These are phyloP conservation scores for Climacteris rufus DNA, from an alignment of 2,113 vertebrate genomes.

Conservation along the genomic window DNA sequence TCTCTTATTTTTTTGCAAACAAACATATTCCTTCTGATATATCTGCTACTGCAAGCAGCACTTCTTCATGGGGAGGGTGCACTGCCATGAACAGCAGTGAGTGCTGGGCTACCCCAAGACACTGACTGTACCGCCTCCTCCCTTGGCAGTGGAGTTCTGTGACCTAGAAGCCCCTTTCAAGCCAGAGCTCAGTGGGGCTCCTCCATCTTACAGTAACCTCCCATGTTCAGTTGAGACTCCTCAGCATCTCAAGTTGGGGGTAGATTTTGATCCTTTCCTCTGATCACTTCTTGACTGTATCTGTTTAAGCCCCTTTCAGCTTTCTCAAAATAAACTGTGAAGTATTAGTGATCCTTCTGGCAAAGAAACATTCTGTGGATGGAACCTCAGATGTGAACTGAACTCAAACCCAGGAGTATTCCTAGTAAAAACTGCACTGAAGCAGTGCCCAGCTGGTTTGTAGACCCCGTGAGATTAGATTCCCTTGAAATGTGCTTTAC, in stretches of 20 bases:
- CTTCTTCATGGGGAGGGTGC: background rate
- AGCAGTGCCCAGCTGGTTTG: background rate
- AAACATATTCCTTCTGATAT: background rate
- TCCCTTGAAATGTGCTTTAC: background rate
- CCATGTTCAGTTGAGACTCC: background rate
- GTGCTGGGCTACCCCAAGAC: background rate
- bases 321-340: background rate
- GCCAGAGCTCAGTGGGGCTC: background rate
- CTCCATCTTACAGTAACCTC: background rate
- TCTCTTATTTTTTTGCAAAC: background rate
- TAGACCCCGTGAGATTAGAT: background rate
- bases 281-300: background rate
- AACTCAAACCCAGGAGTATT: background rate
- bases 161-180: background rate
- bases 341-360: background rate
- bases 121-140: background rate
- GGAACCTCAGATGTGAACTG: background rate
- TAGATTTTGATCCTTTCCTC: background rate
- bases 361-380: background rate
- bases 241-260: background rate
- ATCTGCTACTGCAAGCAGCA: background rate
- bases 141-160: accelerated
- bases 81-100: background rate
- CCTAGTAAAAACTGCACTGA: background rate
- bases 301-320: background rate